Base-by-base conservation (phyloP, 2,888 invertebrate genomes). In the Drosophila rubida region DNA sequence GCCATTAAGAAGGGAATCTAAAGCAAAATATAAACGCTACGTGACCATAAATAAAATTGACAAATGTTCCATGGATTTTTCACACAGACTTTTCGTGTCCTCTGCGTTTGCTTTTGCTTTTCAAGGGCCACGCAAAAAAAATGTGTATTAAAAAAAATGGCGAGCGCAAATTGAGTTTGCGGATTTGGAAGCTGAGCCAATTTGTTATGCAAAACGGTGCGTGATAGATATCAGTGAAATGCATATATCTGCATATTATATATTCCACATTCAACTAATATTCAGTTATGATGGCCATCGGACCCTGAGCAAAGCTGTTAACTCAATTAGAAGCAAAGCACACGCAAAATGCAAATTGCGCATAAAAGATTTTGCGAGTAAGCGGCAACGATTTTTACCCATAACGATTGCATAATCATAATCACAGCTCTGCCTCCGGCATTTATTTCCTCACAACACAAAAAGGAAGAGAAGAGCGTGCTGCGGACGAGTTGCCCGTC, bases 21-120 rank as follows among this genome's bases (percentile, higher is more conserved):
- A 71, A 80, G 72, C 55, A 76, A 70, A 76, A 73, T 73, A 55
- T 64, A 78, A 85, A 63, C 77, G 70, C 74, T 81, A 74, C 82
- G 82, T 82, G 87, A 82, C 82, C 87, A 82, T 87, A 76, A 82
- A 82, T 82, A 82, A 87, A 74, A 85, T 85, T 87, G 82, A 85
- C 87, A 82, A 82, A 85, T 82, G 77, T 65, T 54, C 58, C 46
- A 53, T n/a, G 19, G 16, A 58, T 45, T 50, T 51, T 35, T 53
- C 58, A 30, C 22, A 42, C 53, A 49, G 27, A 22, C 16, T 50
- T 37, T 57, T 58, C 37, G 44, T 51, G 16, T 57, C 37, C 14
- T 25, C 16, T 22, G 14, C 42, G 46, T 39, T 41, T 41, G 32
- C 39, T 35, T 46, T 25, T 44, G n/a, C 42, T 51, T 58, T 48